A percentile compares a stretch with the other conserved stretches of the same genome.
Evolutionary conservation across 1,140 invertebrate genomes (phyloP).

Genomic region (Anastrepha obliqua): DNA sequence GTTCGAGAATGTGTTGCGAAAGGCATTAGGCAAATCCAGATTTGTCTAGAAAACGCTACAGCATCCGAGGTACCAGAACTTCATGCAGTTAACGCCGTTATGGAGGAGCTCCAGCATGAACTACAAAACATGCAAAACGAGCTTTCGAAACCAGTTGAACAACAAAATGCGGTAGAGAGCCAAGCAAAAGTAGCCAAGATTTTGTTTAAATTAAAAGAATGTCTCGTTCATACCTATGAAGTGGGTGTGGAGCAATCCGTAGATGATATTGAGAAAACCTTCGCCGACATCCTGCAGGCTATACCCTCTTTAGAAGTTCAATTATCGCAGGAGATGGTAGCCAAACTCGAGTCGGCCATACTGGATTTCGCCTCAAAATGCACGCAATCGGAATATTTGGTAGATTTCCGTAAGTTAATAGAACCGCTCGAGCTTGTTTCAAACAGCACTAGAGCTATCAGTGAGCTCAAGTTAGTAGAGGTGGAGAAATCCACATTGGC

Average conservation of each 20-base stretch:
- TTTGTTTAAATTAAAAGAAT: conserved; percentile 71
- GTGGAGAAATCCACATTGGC: conserved; percentile 66
- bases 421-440: conserved; percentile 60
- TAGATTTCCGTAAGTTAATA: conserved; percentile 56
- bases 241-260: conserved; percentile 64
- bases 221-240: conserved; percentile 71
- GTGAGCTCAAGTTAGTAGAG: conserved; percentile 61
- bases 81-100: conserved; percentile 62
- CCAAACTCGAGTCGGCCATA: conserved; percentile 56
- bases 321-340: conserved; percentile 67
- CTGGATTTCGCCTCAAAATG: conserved; percentile 58
- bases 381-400: conserved; percentile 8
- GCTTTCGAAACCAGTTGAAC: conserved; percentile 57
- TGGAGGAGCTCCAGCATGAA: conserved; percentile 65
- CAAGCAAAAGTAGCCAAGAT: conserved; percentile 66
- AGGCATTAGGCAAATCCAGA: conserved; percentile 68
- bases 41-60: conserved; percentile 62
- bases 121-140: conserved; percentile 65
- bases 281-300: conserved; percentile 68
- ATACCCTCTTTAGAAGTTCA: conserved; percentile 67
- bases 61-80: conserved; percentile 59
- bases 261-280: conserved; percentile 69
- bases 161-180: conserved; percentile 61
- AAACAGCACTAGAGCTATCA: conserved; percentile 60
- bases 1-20: conserved; percentile 66